Conservation (phyloP, 2,113 vertebrate species). For the Nothocercus julius region DNA sequence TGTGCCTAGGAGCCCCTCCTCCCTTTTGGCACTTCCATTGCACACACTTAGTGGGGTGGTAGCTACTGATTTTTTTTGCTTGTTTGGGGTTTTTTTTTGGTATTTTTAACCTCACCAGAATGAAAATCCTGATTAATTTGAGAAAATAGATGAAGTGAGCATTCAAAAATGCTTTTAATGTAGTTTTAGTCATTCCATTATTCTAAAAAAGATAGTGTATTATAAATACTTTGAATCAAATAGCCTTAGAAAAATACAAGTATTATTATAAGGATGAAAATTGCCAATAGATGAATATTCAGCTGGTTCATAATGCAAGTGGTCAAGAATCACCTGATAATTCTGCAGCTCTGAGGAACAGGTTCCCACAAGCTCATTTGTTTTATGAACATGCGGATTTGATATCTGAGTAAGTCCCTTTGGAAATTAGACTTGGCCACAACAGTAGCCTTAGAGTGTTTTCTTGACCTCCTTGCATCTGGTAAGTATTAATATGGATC, state of each 20-base stretch:
- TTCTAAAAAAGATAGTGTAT: not conserved
- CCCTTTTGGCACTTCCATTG: not conserved
- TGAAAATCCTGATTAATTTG: not conserved
- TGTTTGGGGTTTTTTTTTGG: accelerated
- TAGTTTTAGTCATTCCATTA: not conserved
- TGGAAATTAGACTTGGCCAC: conserved; percentile 2
- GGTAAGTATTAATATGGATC: conserved; percentile 35
- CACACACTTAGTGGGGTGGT: not conserved
- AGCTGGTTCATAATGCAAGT: not conserved
- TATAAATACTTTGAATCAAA: not conserved
- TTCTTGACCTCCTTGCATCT: conserved; percentile 31
- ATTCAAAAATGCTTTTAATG: not conserved
- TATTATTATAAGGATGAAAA: not conserved
- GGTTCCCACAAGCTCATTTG: not conserved
- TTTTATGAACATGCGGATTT: conserved; percentile 17
- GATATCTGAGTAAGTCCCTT: not conserved
- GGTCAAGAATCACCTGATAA: not conserved
- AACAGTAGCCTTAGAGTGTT: not conserved
- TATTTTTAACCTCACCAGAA: not conserved
- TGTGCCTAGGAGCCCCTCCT: not conserved
- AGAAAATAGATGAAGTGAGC: not conserved
- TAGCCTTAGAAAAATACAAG: not conserved
- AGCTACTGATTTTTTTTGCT: not conserved
- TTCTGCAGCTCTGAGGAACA: not conserved
- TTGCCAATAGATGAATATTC: not conserved